A percentile compares a stretch with the other conserved stretches of the same genome.
Conservation (phyloP, 2,888 invertebrate species). For the Steromphala cineraria region DNA sequence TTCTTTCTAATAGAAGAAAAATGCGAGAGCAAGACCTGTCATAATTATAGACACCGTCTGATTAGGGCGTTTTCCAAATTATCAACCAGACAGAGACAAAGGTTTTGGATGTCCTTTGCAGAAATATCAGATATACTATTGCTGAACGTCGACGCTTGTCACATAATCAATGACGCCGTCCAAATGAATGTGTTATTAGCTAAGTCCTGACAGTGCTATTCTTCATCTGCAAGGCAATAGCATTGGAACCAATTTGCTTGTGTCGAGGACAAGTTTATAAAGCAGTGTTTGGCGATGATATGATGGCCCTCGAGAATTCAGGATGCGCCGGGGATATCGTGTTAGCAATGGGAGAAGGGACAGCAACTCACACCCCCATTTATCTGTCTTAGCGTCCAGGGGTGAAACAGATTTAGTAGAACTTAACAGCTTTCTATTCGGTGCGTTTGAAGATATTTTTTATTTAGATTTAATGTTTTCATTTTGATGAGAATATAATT, state of each 20-base stretch:
- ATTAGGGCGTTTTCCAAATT: constrained; percentile 1
- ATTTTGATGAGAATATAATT: too few species aligned
- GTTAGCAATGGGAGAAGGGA: not conserved
- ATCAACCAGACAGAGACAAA: not conserved
- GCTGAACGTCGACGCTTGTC: not conserved
- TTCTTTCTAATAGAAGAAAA: too few species aligned
- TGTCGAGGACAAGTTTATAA: constrained; percentile 4
- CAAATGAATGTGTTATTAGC: constrained; percentile 18
- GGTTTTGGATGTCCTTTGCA: not conserved
- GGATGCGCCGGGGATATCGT: not conserved
- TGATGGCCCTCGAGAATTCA: too few species aligned
- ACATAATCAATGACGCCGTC: not conserved
- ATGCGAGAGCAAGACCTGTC: too few species aligned
- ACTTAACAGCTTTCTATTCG: too few species aligned
- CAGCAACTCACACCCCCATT: too few species aligned
- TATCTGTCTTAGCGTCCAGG: too few species aligned
- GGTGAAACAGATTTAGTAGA: too few species aligned
- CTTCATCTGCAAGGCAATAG: constrained; percentile 10
- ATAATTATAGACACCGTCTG: not conserved
- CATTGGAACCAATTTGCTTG: not conserved
- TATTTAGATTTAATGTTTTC: too few species aligned
- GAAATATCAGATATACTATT: constrained; percentile 3
- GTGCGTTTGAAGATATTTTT: too few species aligned
- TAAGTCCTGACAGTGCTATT: constrained; percentile 1
- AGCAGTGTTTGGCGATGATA: not conserved